Evolutionary conservation across 2,797 vertebrate genomes (phyloP).

Genomic region (Sebastes dallii): DNA sequence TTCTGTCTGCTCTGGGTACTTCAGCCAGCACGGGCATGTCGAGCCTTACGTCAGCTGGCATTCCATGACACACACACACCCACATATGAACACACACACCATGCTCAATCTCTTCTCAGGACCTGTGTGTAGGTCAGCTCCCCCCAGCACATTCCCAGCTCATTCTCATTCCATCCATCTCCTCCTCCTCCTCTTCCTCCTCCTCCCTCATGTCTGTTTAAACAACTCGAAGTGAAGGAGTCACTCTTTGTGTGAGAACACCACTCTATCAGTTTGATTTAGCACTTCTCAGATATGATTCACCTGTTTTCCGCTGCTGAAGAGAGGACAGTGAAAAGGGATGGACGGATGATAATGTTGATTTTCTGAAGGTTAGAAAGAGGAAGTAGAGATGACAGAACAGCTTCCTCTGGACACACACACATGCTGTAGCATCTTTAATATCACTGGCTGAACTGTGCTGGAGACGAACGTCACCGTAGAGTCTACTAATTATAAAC

Average conservation of each 20-base stretch:
- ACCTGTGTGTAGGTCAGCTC: conserved; percentile 21
- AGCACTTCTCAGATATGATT: background rate
- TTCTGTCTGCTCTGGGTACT: conserved; percentile 3
- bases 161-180: conserved; percentile 14
- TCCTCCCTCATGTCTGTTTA: conserved; percentile 11
- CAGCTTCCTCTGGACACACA: background rate
- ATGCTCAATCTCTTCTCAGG: background rate
- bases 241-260: background rate
- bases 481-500: background rate
- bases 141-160: background rate
- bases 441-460: background rate
- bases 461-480: background rate
- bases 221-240: conserved; percentile 8
- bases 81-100: background rate
- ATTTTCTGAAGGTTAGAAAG: background rate
- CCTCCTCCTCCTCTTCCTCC: background rate
- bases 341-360: background rate
- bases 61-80: conserved; percentile 12
- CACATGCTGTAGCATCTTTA: background rate
- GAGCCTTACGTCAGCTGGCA: conserved; percentile 40
- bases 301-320: background rate
- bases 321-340: background rate
- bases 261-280: background rate
- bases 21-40: conserved; percentile 26
- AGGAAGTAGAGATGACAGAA: background rate